Base-by-base conservation (phyloP, 2,797 vertebrate species). In the Mastacembelus armatus region DNA sequence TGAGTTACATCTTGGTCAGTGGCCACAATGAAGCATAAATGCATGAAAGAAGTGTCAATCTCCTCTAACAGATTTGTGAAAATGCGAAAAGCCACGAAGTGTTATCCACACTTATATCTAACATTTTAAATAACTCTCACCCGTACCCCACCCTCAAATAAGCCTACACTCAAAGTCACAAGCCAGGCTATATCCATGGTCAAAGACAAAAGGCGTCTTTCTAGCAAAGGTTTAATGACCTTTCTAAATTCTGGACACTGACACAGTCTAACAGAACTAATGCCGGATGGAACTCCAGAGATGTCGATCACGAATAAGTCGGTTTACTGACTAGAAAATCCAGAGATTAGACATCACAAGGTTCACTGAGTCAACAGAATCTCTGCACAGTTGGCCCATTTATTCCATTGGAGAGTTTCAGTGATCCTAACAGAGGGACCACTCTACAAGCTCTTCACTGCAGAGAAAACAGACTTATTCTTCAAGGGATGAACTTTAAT, bases 241-340 rank as follows among this genome's bases (percentile, higher is more conserved):
- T 80, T 61, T 81, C 55, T 67, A 81, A 82, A 79, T 15, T 29
- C 62, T 33, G 60, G 45, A 27, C 30, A 51, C 50, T 68, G 58
- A 74, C 55, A 70, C 70, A 60, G 30, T 14, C 48, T 19, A 50
- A 60, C 49, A 35, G 75, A 80, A 77, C 77, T 61, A 67, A 66
- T 5, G 19, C 39, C 43, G 12, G 49, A 63, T n/a, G 52, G 76
- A 69, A 55, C 69, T 33, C 73, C 72, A 74, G 21, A 59, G 71
- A 80, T 40, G 66, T 59, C 29, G 24, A 76, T 85, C 66, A 71
- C 42, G 70, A 70, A 65, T 82, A 85, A 89, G 81, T 81, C 78
- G 88, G 80, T 91, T 91, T 89, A 91, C 78, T 74, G 85, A 89
- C 76, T 83, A 87, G 89, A 89, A 93, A 93, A 93, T 90, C 89